phyloP scores from a whole-genome alignment of 2,888 invertebrate species.

The Tinea semifulvella region DNA sequence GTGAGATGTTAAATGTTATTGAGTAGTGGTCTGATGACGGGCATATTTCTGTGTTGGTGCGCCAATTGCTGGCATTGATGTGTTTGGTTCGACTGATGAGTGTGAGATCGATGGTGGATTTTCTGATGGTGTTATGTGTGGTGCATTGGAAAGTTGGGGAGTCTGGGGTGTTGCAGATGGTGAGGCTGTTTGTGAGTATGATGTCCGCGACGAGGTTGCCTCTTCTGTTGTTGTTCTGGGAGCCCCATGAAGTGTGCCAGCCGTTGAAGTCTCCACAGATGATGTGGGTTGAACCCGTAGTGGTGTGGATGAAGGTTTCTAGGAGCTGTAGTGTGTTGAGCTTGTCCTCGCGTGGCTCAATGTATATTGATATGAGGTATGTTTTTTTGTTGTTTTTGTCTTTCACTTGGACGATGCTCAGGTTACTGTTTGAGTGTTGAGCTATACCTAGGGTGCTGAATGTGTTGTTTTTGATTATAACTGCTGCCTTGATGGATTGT shows the following conservation, averaged over 20 bases:
- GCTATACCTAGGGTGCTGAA: neutral
- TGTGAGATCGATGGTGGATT: slow-evolving; percentile 18
- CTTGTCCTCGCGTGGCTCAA: neutral
- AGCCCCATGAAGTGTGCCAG: slow-evolving; percentile 22
- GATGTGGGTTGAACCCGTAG: neutral
- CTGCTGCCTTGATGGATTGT: neutral
- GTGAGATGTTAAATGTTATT: slow-evolving; percentile 13
- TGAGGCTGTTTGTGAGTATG: slow-evolving; percentile 14
- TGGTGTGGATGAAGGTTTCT: too few relatives aligned
- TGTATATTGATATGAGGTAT: neutral
- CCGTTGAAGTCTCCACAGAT: slow-evolving; percentile 24
- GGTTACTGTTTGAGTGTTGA: neutral
- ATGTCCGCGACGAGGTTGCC: slow-evolving; percentile 14
- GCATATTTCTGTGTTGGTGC: slow-evolving; percentile 11
- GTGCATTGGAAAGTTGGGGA: slow-evolving; percentile 18
- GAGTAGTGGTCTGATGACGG: slow-evolving; percentile 17
- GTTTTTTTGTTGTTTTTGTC: neutral
- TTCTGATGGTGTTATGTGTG: slow-evolving; percentile 9
- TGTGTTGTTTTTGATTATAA: neutral
- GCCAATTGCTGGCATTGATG: slow-evolving; percentile 15
- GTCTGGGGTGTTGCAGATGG: slow-evolving; percentile 16
- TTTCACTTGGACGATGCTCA: neutral
- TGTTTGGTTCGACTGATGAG: neutral
- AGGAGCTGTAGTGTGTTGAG: neutral
- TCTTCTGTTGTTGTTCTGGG: slow-evolving; percentile 14